These are phyloP conservation scores for Drosophila maculinotata DNA, from an alignment of 2,888 invertebrate genomes.

Conservation along the genomic window DNA sequence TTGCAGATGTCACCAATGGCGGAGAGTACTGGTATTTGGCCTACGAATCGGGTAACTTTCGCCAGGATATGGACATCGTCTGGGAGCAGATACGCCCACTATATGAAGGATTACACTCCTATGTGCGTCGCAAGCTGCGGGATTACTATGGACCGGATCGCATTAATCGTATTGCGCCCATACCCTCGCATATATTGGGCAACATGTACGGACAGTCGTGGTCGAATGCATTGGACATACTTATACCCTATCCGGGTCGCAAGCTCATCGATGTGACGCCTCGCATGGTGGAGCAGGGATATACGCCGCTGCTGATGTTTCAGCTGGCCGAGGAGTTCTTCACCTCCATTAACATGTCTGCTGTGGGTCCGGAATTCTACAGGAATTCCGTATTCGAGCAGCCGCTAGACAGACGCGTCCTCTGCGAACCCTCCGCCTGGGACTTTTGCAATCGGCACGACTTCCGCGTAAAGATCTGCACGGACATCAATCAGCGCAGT, in stretches of 20 bases:
- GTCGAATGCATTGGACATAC: slow-evolving; percentile 92
- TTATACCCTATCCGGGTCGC: slow-evolving; percentile 94
- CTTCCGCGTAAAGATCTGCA: slow-evolving; percentile 95
- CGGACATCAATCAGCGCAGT: slow-evolving; percentile 93
- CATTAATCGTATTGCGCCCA: slow-evolving; percentile 91
- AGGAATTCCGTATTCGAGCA: slow-evolving; percentile 93
- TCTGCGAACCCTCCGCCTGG: slow-evolving; percentile 97
- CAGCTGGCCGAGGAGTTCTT: slow-evolving; percentile 96
- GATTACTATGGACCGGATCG: slow-evolving; percentile 94
- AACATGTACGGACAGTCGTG: slow-evolving; percentile 97
- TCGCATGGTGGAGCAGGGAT: slow-evolving; percentile 94
- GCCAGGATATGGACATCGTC: slow-evolving; percentile 91
- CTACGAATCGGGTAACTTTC: slow-evolving; percentile 92
- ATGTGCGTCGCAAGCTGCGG: slow-evolving; percentile 92
- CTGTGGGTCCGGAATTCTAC: slow-evolving; percentile 95
- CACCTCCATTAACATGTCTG: slow-evolving; percentile 94
- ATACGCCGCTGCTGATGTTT: slow-evolving; percentile 93
- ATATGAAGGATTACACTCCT: slow-evolving; percentile 95
- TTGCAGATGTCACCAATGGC: slow-evolving; percentile 92
- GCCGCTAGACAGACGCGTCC: slow-evolving; percentile 90
- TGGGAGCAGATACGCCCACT: slow-evolving; percentile 94
- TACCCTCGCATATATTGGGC: slow-evolving; percentile 94
- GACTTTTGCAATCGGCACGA: slow-evolving; percentile 96
- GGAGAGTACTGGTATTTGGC: slow-evolving; percentile 95
- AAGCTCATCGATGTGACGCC: slow-evolving; percentile 93